phyloP scores from a whole-genome alignment of 2,113 vertebrate species.

The Cyprinus carpio region DNA sequence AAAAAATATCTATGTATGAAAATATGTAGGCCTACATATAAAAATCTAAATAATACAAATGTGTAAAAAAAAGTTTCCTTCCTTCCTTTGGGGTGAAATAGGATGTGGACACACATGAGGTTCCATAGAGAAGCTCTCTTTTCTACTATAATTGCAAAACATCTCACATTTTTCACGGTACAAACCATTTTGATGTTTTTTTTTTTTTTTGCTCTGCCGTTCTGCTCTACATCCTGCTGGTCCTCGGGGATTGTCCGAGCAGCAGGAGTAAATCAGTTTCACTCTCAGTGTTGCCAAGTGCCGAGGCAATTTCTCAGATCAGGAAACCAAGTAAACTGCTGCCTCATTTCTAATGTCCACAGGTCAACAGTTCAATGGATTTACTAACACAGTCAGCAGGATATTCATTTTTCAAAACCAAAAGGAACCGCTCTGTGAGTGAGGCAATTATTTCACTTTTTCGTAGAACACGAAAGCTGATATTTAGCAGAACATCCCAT shows the following conservation, averaged over 20 bases:
- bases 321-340: not conserved
- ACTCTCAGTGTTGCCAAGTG: not conserved
- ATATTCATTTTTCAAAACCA: not conserved
- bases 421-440: not conserved
- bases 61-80: not conserved
- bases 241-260: not conserved
- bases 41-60: not conserved
- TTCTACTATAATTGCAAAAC: not conserved
- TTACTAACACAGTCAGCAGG: not conserved
- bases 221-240: slow-evolving; percentile 26
- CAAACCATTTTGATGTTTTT: not conserved
- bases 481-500: not conserved
- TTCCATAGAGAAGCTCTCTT: not conserved
- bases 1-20: too few relatives aligned
- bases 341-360: not conserved
- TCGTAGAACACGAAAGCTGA: not conserved
- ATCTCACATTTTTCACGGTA: not conserved
- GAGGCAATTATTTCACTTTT: not conserved
- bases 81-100: not conserved
- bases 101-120: not conserved
- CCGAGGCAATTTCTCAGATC: slow-evolving; percentile 7
- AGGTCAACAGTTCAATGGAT: slow-evolving; percentile 25
- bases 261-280: slow-evolving; percentile 20
- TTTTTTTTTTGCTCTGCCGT: not conserved
- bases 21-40: too few relatives aligned